A percentile compares a stretch with the other conserved stretches of the same genome.
These are phyloP conservation scores for Stenichneumon culpator DNA, from an alignment of 2,888 invertebrate species.

Conservation along the genomic window DNA sequence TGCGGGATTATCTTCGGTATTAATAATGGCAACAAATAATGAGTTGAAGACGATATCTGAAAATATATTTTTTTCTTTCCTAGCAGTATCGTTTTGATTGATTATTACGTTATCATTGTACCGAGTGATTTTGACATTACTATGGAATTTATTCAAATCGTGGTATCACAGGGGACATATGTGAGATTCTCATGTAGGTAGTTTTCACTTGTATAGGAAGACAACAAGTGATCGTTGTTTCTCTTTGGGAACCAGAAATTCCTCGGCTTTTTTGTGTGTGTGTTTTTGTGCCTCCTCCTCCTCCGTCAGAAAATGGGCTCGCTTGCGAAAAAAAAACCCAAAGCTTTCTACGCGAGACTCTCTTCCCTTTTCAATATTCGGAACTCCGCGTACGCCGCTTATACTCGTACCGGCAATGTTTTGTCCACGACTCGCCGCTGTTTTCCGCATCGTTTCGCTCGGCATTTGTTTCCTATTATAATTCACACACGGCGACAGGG, in stretches of 20 bases:
- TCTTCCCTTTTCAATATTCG: conserved; percentile 44
- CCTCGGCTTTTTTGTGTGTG: conserved; percentile 35
- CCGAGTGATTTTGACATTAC: not conserved
- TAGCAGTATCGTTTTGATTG: not conserved
- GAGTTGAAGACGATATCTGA: too few species aligned
- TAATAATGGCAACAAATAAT: not conserved
- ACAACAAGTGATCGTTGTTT: conserved; percentile 25
- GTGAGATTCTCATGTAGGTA: conserved; percentile 24
- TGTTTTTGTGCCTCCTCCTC: too few species aligned
- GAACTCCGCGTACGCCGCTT: conserved; percentile 7
- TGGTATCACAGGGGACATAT: conserved; percentile 35
- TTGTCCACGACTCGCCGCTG: conserved; percentile 13
- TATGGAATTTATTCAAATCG: not conserved
- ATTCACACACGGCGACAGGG: conserved; percentile 7
- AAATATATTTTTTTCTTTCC: not conserved
- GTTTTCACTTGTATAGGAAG: not conserved
- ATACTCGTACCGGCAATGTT: conserved; percentile 22
- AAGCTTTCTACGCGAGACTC: conserved; percentile 3
- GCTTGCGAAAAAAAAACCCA: conserved; percentile 9
- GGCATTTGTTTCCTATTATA: conserved; percentile 7
- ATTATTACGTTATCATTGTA: not conserved
- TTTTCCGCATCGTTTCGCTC: conserved; percentile 37
- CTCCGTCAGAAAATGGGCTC: conserved; percentile 26
- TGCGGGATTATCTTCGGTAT: not conserved
- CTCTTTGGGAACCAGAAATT: conserved; percentile 20